phyloP scores from a whole-genome alignment of 2,113 vertebrate genomes.

The Oncorhynchus clarkii region DNA sequence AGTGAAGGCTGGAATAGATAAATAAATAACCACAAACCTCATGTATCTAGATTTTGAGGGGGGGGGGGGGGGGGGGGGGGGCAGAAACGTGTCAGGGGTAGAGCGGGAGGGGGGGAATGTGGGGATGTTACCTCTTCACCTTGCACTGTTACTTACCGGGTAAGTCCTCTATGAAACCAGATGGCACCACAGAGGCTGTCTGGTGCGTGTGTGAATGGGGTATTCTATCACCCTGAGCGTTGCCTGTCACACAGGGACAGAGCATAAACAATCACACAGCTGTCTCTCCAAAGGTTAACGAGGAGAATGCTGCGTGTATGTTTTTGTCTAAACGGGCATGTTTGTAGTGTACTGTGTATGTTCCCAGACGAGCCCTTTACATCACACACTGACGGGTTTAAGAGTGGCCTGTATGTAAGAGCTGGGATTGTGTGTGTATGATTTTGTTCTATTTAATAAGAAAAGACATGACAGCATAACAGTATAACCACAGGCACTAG shows the following conservation, averaged over 20 bases:
- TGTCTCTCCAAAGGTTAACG: constrained; percentile 52
- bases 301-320: constrained; percentile 25
- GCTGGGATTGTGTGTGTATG: not conserved
- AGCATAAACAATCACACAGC: constrained; percentile 30
- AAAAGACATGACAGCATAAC: not conserved
- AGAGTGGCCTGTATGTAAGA: constrained; percentile 7
- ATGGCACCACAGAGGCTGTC: constrained; percentile 13
- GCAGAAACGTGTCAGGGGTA: not conserved
- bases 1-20: not conserved
- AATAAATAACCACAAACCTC: not conserved
- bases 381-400: not conserved
- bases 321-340: constrained; percentile 16
- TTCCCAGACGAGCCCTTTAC: not conserved
- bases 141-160: not conserved
- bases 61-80: no score
- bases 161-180: constrained; percentile 14
- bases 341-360: constrained; percentile 24
- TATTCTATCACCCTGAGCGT: constrained; percentile 44
- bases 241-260: constrained; percentile 38
- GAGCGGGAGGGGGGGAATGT: not conserved
- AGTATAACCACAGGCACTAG: not conserved
- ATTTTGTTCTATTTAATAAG: not conserved
- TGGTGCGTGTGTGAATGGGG: constrained; percentile 7
- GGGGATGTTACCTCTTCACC: not conserved
- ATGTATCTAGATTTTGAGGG: not conserved